Conservation (phyloP, 2,888 invertebrate species). For the Agapostemon virescens region DNA sequence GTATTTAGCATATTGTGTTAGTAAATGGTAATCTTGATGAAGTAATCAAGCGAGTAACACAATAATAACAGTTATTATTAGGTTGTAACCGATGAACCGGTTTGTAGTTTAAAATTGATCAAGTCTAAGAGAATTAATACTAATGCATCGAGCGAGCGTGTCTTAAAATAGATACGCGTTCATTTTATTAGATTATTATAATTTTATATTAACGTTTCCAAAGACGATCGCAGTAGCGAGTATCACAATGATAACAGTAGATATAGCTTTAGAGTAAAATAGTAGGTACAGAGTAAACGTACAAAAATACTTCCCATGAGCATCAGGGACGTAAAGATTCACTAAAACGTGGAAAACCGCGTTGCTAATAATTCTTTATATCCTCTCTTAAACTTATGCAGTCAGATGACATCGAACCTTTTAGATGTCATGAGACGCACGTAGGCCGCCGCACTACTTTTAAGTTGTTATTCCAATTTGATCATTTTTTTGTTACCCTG, state of each 20-base stretch:
- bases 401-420: conserved; percentile 53
- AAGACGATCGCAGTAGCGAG: conserved; percentile 72
- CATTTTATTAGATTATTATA: conserved; percentile 59
- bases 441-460: conserved; percentile 69
- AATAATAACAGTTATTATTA: conserved; percentile 60
- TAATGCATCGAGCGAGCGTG: conserved; percentile 50
- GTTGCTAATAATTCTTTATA: conserved; percentile 61
- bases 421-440: conserved; percentile 59
- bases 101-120: conserved; percentile 48
- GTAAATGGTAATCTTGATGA: conserved; percentile 55
- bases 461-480: conserved; percentile 63
- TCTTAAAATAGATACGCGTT: conserved; percentile 61
- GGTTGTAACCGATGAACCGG: conserved; percentile 46
- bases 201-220: conserved; percentile 67
- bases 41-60: conserved; percentile 57
- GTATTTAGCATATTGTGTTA: conserved; percentile 49
- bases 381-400: conserved; percentile 62
- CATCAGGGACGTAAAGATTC: conserved; percentile 70
- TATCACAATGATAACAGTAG: conserved; percentile 77
- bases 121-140: conserved; percentile 58
- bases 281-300: conserved; percentile 76
- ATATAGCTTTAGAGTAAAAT: conserved; percentile 73
- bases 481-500: conserved; percentile 57
- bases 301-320: conserved; percentile 78
- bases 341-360: conserved; percentile 70